Evolutionary conservation across 2,888 invertebrate genomes (phyloP).

Genomic region (Pardosa pseudoannulata): DNA sequence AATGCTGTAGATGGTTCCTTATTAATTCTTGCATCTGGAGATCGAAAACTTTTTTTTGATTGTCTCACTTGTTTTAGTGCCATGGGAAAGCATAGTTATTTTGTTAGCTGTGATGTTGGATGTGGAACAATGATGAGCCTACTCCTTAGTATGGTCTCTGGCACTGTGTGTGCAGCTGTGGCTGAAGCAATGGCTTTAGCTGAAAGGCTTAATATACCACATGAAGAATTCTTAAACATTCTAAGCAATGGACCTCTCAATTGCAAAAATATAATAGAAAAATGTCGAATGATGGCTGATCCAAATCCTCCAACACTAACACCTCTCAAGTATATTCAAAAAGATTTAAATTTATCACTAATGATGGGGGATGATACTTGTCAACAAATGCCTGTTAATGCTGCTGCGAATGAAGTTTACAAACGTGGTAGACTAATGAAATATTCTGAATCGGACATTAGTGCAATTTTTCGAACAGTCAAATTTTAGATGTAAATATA

Average conservation of each 20-base stretch:
- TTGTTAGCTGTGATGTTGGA: constrained; percentile 92
- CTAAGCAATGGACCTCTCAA: constrained; percentile 89
- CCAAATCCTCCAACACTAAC: constrained; percentile 90
- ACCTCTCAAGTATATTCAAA: constrained; percentile 95
- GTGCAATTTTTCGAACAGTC: constrained; percentile 93
- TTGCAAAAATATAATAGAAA: constrained; percentile 88
- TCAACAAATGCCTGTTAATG: constrained; percentile 92
- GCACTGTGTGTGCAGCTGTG: constrained; percentile 92
- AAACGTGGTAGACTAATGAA: constrained; percentile 81
- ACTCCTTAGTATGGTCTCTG: constrained; percentile 91
- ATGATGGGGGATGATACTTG: constrained; percentile 92
- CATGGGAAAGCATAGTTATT: constrained; percentile 95
- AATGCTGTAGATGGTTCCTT: constrained; percentile 91
- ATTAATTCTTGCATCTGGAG: constrained; percentile 85
- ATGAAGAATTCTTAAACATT: constrained; percentile 92
- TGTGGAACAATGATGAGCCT: constrained; percentile 96
- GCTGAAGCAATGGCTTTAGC: constrained; percentile 96
- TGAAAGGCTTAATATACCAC: constrained; percentile 91
- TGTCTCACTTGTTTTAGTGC: constrained; percentile 96
- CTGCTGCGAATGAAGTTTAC: constrained; percentile 91
- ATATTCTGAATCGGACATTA: constrained; percentile 94
- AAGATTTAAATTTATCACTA: constrained; percentile 92
- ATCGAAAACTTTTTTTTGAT: constrained; percentile 89
- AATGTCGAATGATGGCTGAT: constrained; percentile 92
- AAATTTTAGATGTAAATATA: constrained; percentile 83